Evolutionary conservation across 37 sponge, comb jelly and placozoan genomes (phyloP), one percentile per base, ranked within the genome.

Genomic region (Chondrilla cf. caribensis): DNA sequence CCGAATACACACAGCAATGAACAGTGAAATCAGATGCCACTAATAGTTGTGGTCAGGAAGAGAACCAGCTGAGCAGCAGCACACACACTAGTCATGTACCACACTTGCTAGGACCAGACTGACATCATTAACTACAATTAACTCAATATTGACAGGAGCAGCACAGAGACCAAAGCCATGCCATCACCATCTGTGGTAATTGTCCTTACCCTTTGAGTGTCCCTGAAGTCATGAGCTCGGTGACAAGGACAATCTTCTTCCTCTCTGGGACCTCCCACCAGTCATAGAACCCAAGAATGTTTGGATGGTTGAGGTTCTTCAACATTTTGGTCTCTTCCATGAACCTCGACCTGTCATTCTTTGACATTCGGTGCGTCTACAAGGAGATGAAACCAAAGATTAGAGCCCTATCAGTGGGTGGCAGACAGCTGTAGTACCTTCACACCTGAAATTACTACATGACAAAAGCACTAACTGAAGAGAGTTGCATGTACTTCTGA

Each of bases 141-240:
- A 47, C 11, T 11, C 51, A 47, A 47, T 47, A 47, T 47, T 47
- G 9, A 47, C 9, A 47, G 51, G 11, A 47, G 51, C 51, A 6
- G 11, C 51, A 47, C 51, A 47, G 9, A 47, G 9, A 14, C 9
- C 51, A 47, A 11, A 14, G 51, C 51, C 51, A 47, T 47, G 51
- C 51, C 11, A 47, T 47, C 11, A 47, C 51, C n/a, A n/a, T n/a
- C n/a, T n/a, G n/a, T 47, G 51, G 9, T 47, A 47, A 62, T 40
- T 2, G 1, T 6, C 47, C 98, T 86, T 39, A 98, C 99, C 90
- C 84, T 84, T 95, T 95, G 24, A 98, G 85, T 39, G 99, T 98
- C 54, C 99, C 99, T 38, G 99, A 95, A 25, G 94, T 98, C 99
- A 98, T 98, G 38, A 98, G 85, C 76, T 98, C 99, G 0, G 99